Evolutionary conservation across 2,113 vertebrate genomes (phyloP).

Genomic region (Nesogale talazaci): DNA sequence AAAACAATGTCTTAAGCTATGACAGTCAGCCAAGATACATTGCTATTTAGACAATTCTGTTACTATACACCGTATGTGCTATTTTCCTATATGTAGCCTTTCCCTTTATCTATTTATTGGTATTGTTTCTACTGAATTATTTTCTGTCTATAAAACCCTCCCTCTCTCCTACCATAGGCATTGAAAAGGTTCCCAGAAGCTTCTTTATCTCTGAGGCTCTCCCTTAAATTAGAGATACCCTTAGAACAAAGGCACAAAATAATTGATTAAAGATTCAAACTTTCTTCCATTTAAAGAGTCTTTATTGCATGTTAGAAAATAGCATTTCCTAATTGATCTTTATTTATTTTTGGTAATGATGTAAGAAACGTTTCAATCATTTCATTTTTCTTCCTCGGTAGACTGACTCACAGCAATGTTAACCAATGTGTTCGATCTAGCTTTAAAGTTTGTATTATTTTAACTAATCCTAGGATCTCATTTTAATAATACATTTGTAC

Average conservation of each 20-base stretch:
- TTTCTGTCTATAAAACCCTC: not conserved
- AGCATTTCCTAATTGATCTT: not conserved
- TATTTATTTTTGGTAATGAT: not conserved
- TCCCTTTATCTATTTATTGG: not conserved
- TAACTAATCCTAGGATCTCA: not conserved
- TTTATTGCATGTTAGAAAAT: not conserved
- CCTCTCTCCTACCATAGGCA: not conserved
- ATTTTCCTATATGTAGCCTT: not conserved
- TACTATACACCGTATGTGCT: not conserved
- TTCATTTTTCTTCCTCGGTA: constrained; percentile 6
- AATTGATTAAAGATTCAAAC: constrained; percentile 36
- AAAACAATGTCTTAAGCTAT: not conserved
- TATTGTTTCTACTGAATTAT: not conserved
- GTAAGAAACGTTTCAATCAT: not conserved
- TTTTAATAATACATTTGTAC: not conserved
- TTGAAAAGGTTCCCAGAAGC: not conserved
- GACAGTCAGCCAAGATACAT: not conserved
- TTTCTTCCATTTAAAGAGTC: not conserved
- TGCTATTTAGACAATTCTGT: not conserved
- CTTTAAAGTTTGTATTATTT: not conserved
- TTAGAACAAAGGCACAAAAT: constrained; percentile 29
- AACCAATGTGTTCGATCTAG: not conserved
- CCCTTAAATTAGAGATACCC: not conserved
- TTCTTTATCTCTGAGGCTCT: constrained; percentile 17
- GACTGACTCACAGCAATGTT: not conserved